phyloP scores from a whole-genome alignment of 2,888 invertebrate genomes.

The Dione vanillae region DNA sequence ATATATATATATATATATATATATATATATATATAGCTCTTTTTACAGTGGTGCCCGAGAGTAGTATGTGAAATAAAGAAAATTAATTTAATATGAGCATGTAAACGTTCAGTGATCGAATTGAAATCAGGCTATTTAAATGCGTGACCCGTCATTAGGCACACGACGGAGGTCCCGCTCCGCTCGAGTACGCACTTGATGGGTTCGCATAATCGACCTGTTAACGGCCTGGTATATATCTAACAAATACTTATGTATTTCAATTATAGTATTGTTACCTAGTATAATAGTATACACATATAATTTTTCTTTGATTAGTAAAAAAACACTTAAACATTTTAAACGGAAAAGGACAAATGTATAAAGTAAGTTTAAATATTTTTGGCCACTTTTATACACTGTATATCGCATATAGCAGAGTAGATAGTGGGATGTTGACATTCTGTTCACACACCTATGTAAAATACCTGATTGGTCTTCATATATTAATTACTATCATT shows the following conservation, averaged over 20 bases:
- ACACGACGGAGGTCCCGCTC: conserved; percentile 58
- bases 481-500: too few species aligned
- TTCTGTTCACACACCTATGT: too few species aligned
- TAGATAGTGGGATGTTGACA: too few species aligned
- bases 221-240: conserved; percentile 64
- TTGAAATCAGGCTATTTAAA: conserved; percentile 77
- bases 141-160: conserved; percentile 80
- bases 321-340: too few species aligned
- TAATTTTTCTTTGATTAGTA: too few species aligned
- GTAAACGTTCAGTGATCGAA: conserved; percentile 66
- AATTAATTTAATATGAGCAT: conserved; percentile 63
- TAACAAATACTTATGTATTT: conserved; percentile 44
- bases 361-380: too few species aligned
- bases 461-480: too few species aligned
- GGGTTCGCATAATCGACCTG: conserved; percentile 78
- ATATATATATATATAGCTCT: too few species aligned
- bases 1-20: too few species aligned
- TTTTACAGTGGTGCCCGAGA: conserved; percentile 15
- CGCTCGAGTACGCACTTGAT: conserved; percentile 67
- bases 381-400: too few species aligned
- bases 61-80: conserved; percentile 57
- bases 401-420: too few species aligned
- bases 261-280: conserved; percentile 23
- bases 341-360: too few species aligned
- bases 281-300: neutral